Evolutionary conservation across 2,888 invertebrate species (phyloP).

Genomic region (Dryadula phaetusa): DNA sequence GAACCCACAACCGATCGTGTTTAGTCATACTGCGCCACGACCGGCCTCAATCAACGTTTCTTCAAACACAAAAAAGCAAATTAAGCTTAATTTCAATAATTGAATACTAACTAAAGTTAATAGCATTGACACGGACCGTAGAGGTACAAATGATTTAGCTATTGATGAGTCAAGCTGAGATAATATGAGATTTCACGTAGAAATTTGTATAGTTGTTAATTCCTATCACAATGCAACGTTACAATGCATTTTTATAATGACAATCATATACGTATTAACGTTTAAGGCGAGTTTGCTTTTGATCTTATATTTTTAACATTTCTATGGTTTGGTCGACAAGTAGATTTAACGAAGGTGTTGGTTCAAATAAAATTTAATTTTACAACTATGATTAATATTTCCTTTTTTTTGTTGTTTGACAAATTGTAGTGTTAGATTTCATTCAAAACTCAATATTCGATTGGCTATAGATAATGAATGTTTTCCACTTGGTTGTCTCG

Average conservation of each 20-base stretch:
- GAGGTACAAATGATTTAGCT: slow-evolving; percentile 49
- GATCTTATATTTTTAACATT: neutral
- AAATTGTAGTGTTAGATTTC: no score
- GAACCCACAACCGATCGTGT: no score
- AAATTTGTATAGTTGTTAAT: slow-evolving; percentile 53
- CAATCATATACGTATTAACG: slow-evolving; percentile 40
- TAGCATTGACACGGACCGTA: slow-evolving; percentile 40
- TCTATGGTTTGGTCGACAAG: no score
- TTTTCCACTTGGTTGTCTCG: no score
- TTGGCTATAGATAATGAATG: no score
- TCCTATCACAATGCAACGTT: slow-evolving; percentile 57
- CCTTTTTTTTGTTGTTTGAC: no score
- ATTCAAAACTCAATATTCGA: no score
- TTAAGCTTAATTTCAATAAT: slow-evolving; percentile 18
- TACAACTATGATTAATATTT: no score
- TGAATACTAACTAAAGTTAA: slow-evolving; percentile 18
- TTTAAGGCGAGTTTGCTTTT: slow-evolving; percentile 10
- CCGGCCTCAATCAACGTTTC: no score
- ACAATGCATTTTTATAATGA: slow-evolving; percentile 58
- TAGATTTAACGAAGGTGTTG: no score
- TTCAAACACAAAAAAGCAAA: slow-evolving; percentile 4
- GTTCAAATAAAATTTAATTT: no score
- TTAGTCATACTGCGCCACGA: no score
- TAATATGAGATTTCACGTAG: slow-evolving; percentile 44
- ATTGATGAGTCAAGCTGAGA: slow-evolving; percentile 50